Percentiles rank a stretch among this genome's conserved stretches.
phyloP scores from a whole-genome alignment of 2,113 vertebrate species.

The Pomatostomus ruficeps region DNA sequence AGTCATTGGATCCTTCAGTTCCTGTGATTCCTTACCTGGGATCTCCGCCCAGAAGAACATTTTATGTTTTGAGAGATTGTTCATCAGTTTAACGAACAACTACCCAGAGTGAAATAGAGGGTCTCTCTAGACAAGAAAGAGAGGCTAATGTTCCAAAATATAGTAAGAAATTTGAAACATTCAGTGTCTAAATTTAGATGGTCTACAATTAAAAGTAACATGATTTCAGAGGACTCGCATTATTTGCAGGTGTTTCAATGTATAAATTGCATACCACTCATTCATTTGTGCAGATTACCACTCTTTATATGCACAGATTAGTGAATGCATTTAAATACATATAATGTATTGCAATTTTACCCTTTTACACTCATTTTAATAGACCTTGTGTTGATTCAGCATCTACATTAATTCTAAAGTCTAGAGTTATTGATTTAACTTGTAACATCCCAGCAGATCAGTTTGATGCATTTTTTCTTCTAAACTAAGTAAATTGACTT shows the following conservation, averaged over 20 bases:
- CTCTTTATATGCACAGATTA: neutral
- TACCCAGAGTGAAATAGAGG: neutral
- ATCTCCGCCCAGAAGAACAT: neutral
- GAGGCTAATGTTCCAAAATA: neutral
- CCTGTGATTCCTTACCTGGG: neutral
- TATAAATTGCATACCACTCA: neutral
- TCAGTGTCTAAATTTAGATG: neutral
- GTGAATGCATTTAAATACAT: neutral
- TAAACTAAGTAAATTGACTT: neutral
- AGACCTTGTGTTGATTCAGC: neutral
- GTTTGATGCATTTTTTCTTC: neutral
- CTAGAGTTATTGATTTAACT: neutral
- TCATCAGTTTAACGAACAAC: neutral
- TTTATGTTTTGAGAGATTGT: neutral
- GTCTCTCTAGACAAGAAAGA: neutral
- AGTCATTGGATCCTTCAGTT: neutral
- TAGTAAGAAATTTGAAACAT: neutral
- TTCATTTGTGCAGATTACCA: neutral
- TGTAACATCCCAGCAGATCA: neutral
- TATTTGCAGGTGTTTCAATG: neutral
- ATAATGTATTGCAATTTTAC: neutral
- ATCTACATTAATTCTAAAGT: neutral
- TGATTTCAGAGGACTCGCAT: neutral
- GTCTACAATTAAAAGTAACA: neutral
- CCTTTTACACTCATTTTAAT: neutral